Base-by-base conservation (phyloP, 2,797 vertebrate species). In the Alauda arvensis region DNA sequence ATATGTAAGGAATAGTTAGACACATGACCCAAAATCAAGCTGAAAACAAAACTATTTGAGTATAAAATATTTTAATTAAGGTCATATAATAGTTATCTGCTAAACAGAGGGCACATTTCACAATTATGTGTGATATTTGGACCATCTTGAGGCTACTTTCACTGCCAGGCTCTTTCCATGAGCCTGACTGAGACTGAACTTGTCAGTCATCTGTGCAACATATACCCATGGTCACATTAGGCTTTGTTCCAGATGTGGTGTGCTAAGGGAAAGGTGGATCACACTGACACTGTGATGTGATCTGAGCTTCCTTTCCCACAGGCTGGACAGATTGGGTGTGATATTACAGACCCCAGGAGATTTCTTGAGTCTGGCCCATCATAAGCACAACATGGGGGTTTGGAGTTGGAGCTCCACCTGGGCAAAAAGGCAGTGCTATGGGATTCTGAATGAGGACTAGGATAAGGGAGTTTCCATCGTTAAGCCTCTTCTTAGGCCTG, bases 401-500 rank as follows among this genome's bases (percentile, higher is more conserved):
- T 34, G 19, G 74, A 48, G 40, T 51, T 66, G 8, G 48, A 62
- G 45, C 9, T 93, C 13, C 21, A 40, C 4, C 20, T 45, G 20
- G 40, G 24, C 23, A 55, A 43, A 61, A 59, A 59, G 25, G 62
- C n/a, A 39, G 1, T 1, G 7, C 4, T 19, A 52, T 9, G 49
- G 29, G 63, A 57, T 59, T 63, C 26, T 72, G 60, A 42, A 42
- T 17, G 8, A 75, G 23, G 28, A 78, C 10, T 21, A 51, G 20
- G 14, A 63, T 14, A 61, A 43, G 34, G 42, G 65, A 37, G 10
- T 39, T 74, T 61, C 18, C 16, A 40, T 10, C 0, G 0, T 1
- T 1, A 0, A 77, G 18, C 14, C 34, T 61, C 31, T 23, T 37
- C 55, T 79, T 52, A 65, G 37, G 28, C 16, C 33, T 29, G 48